These are phyloP conservation scores for Barbus barbus DNA, from an alignment of 2,113 vertebrate species.

Conservation along the genomic window DNA sequence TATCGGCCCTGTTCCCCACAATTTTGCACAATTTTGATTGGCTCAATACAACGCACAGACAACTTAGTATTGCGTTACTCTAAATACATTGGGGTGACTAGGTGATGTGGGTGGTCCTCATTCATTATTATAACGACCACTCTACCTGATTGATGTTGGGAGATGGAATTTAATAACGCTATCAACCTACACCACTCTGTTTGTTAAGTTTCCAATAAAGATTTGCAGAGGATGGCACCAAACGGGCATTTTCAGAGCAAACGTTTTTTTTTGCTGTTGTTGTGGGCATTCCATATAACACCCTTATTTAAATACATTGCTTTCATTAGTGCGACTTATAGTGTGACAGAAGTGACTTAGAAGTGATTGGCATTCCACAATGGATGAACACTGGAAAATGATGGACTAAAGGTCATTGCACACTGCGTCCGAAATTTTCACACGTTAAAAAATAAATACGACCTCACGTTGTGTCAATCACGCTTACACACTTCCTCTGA, in stretches of 20 bases:
- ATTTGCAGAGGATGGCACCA: neutral
- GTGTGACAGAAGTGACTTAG: neutral
- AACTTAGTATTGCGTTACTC: constrained; percentile 81
- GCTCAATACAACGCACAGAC: constrained; percentile 77
- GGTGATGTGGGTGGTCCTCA: constrained; percentile 89
- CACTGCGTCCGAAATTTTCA: no score
- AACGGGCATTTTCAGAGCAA: neutral
- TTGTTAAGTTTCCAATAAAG: constrained; percentile 42
- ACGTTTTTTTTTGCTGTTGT: neutral
- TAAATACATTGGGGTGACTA: constrained; percentile 74
- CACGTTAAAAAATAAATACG: no score
- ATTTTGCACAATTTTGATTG: constrained; percentile 78
- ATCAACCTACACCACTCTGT: constrained; percentile 58
- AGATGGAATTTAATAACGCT: constrained; percentile 85
- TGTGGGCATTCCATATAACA: neutral
- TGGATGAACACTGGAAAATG: no score
- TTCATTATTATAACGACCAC: constrained; percentile 76
- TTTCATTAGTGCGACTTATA: neutral
- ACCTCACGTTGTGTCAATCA: no score
- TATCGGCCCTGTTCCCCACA: constrained; percentile 67
- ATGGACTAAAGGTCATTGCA: no score
- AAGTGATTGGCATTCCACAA: no score
- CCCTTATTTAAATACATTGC: constrained; percentile 1
- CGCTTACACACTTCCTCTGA: no score
- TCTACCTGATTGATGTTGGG: constrained; percentile 86